These are phyloP conservation scores for Zaprionus tsacasi DNA, from an alignment of 1,140 invertebrate species.

Conservation along the genomic window DNA sequence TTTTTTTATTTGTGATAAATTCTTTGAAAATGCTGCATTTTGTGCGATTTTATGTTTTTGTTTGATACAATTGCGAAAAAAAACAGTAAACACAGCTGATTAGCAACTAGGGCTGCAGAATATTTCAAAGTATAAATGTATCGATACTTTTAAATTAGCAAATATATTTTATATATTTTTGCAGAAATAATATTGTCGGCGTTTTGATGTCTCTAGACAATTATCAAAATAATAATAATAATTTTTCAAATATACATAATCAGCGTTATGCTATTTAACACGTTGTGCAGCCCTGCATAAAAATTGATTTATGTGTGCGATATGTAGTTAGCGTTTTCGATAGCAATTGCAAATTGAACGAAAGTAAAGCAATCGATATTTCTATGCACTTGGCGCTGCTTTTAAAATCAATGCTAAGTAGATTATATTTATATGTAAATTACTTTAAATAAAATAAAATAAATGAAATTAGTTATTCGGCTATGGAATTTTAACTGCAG, in stretches of 20 bases:
- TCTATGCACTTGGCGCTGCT: background rate
- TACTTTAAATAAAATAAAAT: background rate
- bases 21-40: constrained; percentile 5
- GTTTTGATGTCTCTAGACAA: too few relatives aligned
- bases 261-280: too few relatives aligned
- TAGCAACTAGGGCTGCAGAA: background rate
- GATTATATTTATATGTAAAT: too few relatives aligned
- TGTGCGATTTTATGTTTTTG: background rate
- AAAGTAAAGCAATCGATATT: background rate
- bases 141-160: background rate
- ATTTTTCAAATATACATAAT: too few relatives aligned
- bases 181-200: too few relatives aligned
- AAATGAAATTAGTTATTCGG: background rate
- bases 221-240: too few relatives aligned
- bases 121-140: background rate
- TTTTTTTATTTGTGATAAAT: background rate
- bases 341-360: background rate
- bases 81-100: background rate
- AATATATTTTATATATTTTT: background rate
- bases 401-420: background rate
- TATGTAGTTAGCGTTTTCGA: background rate
- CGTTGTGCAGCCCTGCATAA: background rate
- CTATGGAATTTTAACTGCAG: background rate
- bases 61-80: constrained; percentile 2
- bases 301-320: background rate